Evolutionary conservation across 2,888 invertebrate species (phyloP).

Genomic region (Machimus atricapillus): DNA sequence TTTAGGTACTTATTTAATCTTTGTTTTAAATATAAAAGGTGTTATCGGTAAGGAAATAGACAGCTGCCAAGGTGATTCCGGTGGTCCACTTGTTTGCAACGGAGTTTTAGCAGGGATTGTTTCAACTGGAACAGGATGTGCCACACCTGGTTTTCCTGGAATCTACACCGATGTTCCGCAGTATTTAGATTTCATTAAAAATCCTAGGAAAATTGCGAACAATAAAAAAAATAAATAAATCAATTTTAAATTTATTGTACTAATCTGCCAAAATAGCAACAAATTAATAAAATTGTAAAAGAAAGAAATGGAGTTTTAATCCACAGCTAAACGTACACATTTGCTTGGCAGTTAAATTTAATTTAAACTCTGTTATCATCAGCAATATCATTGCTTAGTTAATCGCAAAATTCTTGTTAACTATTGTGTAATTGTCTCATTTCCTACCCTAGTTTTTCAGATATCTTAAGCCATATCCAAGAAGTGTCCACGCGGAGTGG

Average conservation of each 20-base stretch:
- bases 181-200: not conserved
- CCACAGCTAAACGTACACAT: no score
- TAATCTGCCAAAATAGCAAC: no score
- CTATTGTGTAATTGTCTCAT: no score
- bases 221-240: not conserved
- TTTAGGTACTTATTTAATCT: not conserved
- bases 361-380: no score
- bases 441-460: no score
- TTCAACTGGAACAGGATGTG: conserved; percentile 20
- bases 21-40: not conserved
- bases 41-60: conserved; percentile 18
- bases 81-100: conserved; percentile 8
- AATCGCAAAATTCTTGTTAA: not conserved
- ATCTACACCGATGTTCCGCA: conserved; percentile 20
- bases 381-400: not conserved
- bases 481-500: not conserved
- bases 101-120: not conserved
- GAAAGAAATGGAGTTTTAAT: no score
- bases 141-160: conserved; percentile 15
- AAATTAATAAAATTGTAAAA: no score
- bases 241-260: no score
- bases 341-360: no score
- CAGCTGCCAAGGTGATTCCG: conserved; percentile 24
- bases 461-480: not conserved
- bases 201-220: not conserved